Evolutionary conservation across 1,140 invertebrate species (phyloP), one percentile per base, ranked within the genome.

Genomic region (Formica selysi): DNA sequence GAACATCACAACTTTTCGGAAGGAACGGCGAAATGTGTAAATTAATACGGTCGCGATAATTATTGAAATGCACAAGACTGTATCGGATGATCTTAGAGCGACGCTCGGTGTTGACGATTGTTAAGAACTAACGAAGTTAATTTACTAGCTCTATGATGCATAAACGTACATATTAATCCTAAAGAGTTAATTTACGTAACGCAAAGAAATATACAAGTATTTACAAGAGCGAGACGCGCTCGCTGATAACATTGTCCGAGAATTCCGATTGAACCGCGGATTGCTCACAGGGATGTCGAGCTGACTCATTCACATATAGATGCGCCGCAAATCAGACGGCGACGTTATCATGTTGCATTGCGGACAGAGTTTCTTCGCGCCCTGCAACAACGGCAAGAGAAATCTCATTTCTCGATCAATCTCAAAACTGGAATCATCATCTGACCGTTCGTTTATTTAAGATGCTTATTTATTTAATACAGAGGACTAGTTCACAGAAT

Each of bases 311-410:
- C 96, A 99, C 96, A 99, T 97, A 94, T 98, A 99, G 93, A 99
- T 98, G 91, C 97, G 96, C 87, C 98, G 96, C 73, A 99, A 95
- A 95, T 99, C 98, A 86, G 97, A 96, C 26, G 98, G 97, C 4
- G 98, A 98, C 51, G 98, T 99, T 88, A 99, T 99, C 95, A 98
- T 98, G 95, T 99, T 99, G 94, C 98, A 99, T 93, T 99, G 98
- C 0, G 98, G 98, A 95, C 98, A 99, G 32, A 99, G 96, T 92
- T 99, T 99, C 95, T 99, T 98, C 0, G 97, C 97, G 44, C 98
- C 97, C 97, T 97, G 95, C 57, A 90, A 90, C 73, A 70, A 8
- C n/a, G 26, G 51, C 10, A 61, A 81, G 51, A 73, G 67, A 59
- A 44, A 61, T 29, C 22, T 83, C 29, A 57, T 62, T 73, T 73